These are phyloP conservation scores for Dendronephthya gigantea DNA, from an alignment of 64 coral and sea anemone species.

Conservation along the genomic window DNA sequence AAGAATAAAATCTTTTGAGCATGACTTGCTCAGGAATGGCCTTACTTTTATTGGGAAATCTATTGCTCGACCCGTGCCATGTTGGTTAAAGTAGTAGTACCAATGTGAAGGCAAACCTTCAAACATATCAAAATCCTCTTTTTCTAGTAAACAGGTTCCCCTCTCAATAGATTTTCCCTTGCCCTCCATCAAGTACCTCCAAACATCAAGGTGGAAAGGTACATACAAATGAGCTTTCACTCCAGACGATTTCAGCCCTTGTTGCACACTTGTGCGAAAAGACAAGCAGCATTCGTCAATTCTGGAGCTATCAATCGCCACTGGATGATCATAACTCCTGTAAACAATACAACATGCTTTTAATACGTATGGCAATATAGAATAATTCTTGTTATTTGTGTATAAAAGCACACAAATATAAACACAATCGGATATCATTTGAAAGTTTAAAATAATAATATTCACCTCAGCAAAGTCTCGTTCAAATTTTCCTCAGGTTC, in stretches of 20 bases:
- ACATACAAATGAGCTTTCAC: not conserved
- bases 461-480: not conserved
- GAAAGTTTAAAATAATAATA: not conserved
- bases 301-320: not conserved
- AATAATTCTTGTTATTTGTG: not conserved
- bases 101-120: not conserved
- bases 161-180: not conserved
- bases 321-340: not conserved
- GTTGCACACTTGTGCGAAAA: not conserved
- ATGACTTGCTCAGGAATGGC: not conserved
- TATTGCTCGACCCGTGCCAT: not conserved
- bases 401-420: not conserved
- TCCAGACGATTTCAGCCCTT: not conserved
- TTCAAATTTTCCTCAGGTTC: not conserved
- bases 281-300: not conserved
- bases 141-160: not conserved
- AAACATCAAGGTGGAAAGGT: not conserved
- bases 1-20: not conserved
- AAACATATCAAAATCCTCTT: not conserved
- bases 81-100: not conserved
- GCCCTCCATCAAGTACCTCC: not conserved
- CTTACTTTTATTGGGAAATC: constrained; percentile 1
- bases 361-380: not conserved
- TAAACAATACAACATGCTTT: not conserved
- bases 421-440: not conserved